phyloP scores from a whole-genome alignment of 2,797 vertebrate species.

The Cyprinella venusta region DNA sequence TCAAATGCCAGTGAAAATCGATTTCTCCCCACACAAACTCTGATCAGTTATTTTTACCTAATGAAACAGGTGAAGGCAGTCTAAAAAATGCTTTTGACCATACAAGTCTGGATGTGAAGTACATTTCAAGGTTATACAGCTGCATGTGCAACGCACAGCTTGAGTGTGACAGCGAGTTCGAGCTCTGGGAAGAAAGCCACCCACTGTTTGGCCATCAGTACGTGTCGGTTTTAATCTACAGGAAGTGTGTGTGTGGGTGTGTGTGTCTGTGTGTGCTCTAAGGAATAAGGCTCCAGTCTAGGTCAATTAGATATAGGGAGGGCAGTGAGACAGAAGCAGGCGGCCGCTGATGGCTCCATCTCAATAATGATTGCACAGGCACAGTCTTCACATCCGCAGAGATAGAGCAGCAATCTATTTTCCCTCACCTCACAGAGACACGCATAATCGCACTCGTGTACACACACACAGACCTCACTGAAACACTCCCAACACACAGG shows the following conservation, averaged over 20 bases:
- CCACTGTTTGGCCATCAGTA: slow-evolving; percentile 23
- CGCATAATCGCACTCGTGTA: slow-evolving; percentile 32
- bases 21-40: slow-evolving; percentile 14
- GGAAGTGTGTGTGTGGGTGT: slow-evolving; percentile 17
- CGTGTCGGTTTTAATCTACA: slow-evolving; percentile 9
- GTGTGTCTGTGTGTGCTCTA: slow-evolving; percentile 28
- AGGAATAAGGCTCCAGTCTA: slow-evolving; percentile 35
- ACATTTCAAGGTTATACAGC: slow-evolving; percentile 31
- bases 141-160: slow-evolving; percentile 22
- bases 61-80: slow-evolving; percentile 24
- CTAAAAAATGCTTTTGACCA: slow-evolving; percentile 17
- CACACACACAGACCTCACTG: slow-evolving; percentile 17
- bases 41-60: slow-evolving; percentile 34
- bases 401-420: slow-evolving; percentile 77
- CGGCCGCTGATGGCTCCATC: slow-evolving; percentile 74
- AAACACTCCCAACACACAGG: neutral
- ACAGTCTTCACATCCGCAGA: slow-evolving; percentile 73
- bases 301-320: slow-evolving; percentile 44
- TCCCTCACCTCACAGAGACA: slow-evolving; percentile 62
- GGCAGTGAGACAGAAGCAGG: slow-evolving; percentile 45
- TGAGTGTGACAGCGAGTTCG: neutral
- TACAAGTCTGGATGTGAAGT: neutral
- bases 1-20: slow-evolving; percentile 43
- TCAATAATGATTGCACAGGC: slow-evolving; percentile 82
- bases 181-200: slow-evolving; percentile 26